Evolutionary conservation across 2,888 invertebrate species (phyloP).

Genomic region (Drosophila picticornis): DNA sequence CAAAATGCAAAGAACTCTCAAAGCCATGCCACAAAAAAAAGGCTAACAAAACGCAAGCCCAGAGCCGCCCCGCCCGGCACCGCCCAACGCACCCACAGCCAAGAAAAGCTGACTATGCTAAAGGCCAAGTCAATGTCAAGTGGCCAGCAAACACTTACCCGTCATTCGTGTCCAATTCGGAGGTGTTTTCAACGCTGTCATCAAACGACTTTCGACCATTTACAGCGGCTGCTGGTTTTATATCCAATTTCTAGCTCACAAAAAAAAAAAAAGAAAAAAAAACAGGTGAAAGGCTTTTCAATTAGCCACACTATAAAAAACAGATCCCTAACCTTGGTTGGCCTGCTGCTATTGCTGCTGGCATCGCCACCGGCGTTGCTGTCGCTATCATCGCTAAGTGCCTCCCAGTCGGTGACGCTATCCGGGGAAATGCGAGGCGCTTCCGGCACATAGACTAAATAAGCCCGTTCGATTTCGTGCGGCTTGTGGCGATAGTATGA

Average conservation of each 20-base stretch:
- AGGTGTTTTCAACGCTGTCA: constrained; percentile 83
- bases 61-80: background rate
- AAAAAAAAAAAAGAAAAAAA: background rate
- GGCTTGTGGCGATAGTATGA: constrained; percentile 91
- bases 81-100: constrained; percentile 2
- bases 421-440: constrained; percentile 92
- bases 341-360: constrained; percentile 50
- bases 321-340: constrained; percentile 67
- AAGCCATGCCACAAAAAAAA: constrained; percentile 58
- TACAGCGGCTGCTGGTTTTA: constrained; percentile 67
- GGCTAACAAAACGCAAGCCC: constrained; percentile 38
- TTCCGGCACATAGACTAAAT: constrained; percentile 90
- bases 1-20: constrained; percentile 75
- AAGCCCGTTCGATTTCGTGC: constrained; percentile 91
- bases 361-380: constrained; percentile 62
- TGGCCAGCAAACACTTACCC: constrained; percentile 71
- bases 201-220: constrained; percentile 80
- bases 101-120: constrained; percentile 25
- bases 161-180: constrained; percentile 83
- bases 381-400: constrained; percentile 86
- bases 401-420: constrained; percentile 87
- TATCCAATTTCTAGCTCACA: constrained; percentile 70
- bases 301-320: constrained; percentile 29
- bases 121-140: constrained; percentile 59
- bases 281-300: constrained; percentile 24